A percentile compares a stretch with the other conserved stretches of the same genome.
Conservation (phyloP, 2,888 invertebrate species). For the Dorcus hopei region DNA sequence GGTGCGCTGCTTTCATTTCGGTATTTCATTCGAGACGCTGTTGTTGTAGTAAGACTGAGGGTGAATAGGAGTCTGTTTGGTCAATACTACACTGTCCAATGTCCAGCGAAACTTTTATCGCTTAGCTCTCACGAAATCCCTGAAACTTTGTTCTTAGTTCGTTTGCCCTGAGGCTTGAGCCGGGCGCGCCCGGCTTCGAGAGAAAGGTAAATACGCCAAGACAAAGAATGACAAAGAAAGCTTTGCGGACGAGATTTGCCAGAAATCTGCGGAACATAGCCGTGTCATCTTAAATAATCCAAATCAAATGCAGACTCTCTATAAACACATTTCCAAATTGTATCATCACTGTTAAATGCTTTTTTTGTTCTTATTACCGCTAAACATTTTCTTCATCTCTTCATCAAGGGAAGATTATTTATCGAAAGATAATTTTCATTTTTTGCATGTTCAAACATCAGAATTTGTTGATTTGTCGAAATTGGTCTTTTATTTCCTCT, state of each 20-base stretch:
- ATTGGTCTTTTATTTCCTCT: no score
- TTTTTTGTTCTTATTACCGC: no score
- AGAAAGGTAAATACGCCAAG: constrained; percentile 41
- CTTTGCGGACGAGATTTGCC: constrained; percentile 39
- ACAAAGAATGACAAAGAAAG: constrained; percentile 39
- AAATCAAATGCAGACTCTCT: constrained; percentile 22
- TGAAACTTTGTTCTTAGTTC: constrained; percentile 41
- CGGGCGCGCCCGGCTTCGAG: constrained; percentile 24
- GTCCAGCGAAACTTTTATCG: constrained; percentile 34
- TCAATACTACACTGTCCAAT: constrained; percentile 29
- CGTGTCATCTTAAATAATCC: constrained; percentile 43
- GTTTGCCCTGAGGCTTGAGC: constrained; percentile 36
- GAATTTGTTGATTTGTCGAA: no score
- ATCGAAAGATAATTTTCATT: no score
- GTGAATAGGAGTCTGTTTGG: constrained; percentile 20
- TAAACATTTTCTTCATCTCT: no score
- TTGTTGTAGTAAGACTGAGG: constrained; percentile 13
- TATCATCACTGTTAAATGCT: no score
- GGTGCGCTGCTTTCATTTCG: constrained; percentile 23
- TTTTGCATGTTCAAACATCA: no score
- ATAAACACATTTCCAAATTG: no score
- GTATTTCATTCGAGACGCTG: constrained; percentile 19
- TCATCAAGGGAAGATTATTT: no score
- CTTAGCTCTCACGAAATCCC: constrained; percentile 31
- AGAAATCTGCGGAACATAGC: constrained; percentile 39